Conservation (phyloP, 92 coral and sea anemone genomes). For the Heliopora coerulea region DNA sequence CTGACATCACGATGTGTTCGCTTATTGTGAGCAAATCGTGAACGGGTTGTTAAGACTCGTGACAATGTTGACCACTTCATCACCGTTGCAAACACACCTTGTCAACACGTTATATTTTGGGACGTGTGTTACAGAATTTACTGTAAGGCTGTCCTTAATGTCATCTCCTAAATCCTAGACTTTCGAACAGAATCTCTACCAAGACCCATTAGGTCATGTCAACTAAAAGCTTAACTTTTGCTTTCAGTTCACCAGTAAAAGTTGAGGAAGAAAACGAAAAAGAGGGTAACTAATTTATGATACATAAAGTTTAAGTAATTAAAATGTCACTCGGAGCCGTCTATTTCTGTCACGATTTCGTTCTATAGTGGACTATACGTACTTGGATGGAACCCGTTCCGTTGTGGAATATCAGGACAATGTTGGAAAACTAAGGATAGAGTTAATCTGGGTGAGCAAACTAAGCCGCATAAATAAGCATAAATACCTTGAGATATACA, state of each 20-base stretch:
- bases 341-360: neutral
- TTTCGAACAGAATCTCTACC: neutral
- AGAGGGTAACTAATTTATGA: slow-evolving; percentile 13
- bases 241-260: slow-evolving; percentile 51
- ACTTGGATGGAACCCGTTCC: slow-evolving; percentile 62
- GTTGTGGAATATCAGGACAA: slow-evolving; percentile 65
- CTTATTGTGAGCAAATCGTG: no score
- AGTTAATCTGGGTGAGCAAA: slow-evolving; percentile 73
- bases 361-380: slow-evolving; percentile 65
- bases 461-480: no score
- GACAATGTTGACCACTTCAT: no score
- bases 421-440: slow-evolving; percentile 63
- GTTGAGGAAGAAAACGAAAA: slow-evolving; percentile 10
- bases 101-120: neutral
- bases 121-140: no score
- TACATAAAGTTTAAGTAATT: neutral
- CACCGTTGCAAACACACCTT: no score
- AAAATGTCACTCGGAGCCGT: neutral
- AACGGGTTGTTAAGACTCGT: no score
- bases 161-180: no score
- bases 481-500: no score
- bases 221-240: no score
- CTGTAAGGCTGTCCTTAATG: no score
- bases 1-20: no score
- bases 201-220: neutral